These are phyloP conservation scores for Phainopepla nitens DNA, from an alignment of 2,113 vertebrate species.

Conservation along the genomic window DNA sequence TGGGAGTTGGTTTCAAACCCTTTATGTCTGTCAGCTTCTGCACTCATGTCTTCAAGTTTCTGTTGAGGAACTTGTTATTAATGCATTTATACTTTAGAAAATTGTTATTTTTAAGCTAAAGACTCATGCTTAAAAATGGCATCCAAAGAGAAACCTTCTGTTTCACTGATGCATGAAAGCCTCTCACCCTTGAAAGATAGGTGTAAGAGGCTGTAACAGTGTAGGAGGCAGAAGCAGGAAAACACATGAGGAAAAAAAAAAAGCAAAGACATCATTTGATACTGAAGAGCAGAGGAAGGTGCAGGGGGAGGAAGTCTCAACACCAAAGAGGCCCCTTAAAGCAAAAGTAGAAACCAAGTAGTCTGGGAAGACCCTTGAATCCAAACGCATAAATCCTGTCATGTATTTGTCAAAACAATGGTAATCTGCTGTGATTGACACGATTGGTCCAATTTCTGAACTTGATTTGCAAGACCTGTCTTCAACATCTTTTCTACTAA, in stretches of 20 bases:
- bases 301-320: neutral
- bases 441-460: neutral
- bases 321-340: neutral
- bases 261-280: neutral
- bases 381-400: neutral
- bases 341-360: neutral
- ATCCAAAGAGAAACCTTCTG: neutral
- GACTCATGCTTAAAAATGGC: neutral
- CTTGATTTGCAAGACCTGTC: neutral
- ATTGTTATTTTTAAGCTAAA: neutral
- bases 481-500: neutral
- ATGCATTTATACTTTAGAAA: rapidly evolving
- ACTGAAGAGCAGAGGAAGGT: neutral
- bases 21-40: neutral
- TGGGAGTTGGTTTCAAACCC: neutral
- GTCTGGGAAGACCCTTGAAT: neutral
- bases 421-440: neutral
- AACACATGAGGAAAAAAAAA: neutral
- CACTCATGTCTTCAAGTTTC: neutral
- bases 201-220: neutral
- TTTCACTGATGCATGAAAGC: neutral
- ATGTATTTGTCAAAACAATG: neutral
- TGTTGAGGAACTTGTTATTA: neutral
- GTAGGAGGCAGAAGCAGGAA: neutral
- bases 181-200: neutral